Conservation (phyloP, 1,140 invertebrate genomes). For the Lerema accius region DNA sequence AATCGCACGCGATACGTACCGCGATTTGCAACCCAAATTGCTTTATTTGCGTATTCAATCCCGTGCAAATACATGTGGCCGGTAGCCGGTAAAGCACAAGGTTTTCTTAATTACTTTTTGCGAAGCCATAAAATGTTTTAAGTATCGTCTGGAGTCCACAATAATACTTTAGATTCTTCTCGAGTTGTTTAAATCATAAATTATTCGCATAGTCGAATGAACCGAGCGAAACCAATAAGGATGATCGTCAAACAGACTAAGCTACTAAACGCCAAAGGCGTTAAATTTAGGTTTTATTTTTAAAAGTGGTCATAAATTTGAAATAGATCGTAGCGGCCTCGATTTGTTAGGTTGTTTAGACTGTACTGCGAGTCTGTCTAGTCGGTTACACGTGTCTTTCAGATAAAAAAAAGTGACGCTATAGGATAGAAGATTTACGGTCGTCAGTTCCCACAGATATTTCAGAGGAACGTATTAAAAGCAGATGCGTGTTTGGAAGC, state of each 20-base stretch:
- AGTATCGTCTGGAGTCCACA: background rate
- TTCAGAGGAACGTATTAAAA: conserved; percentile 33
- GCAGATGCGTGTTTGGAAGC: conserved; percentile 45
- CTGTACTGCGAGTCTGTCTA: conserved; percentile 1
- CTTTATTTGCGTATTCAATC: conserved; percentile 30
- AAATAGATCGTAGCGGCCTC: conserved; percentile 6
- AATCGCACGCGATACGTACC: conserved; percentile 30
- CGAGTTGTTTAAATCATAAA: background rate
- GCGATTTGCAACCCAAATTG: conserved; percentile 29
- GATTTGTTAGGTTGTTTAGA: conserved; percentile 19
- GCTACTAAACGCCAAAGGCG: background rate
- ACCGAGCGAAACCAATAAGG: background rate
- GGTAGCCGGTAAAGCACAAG: conserved; percentile 9
- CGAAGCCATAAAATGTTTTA: conserved; percentile 1
- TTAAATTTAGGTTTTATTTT: background rate
- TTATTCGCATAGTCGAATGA: background rate
- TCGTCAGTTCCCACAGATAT: conserved; percentile 24
- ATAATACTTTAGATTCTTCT: background rate
- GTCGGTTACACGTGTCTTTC: conserved; percentile 18
- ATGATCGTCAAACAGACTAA: background rate
- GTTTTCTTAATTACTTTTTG: conserved; percentile 5
- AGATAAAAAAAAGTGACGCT: conserved; percentile 2
- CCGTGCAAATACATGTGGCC: conserved; percentile 11
- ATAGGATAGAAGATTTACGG: conserved; percentile 7
- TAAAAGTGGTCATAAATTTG: background rate